Evolutionary conservation across 2,888 invertebrate genomes (phyloP), one percentile per base, ranked within the genome.

Genomic region (Patella caerulea): DNA sequence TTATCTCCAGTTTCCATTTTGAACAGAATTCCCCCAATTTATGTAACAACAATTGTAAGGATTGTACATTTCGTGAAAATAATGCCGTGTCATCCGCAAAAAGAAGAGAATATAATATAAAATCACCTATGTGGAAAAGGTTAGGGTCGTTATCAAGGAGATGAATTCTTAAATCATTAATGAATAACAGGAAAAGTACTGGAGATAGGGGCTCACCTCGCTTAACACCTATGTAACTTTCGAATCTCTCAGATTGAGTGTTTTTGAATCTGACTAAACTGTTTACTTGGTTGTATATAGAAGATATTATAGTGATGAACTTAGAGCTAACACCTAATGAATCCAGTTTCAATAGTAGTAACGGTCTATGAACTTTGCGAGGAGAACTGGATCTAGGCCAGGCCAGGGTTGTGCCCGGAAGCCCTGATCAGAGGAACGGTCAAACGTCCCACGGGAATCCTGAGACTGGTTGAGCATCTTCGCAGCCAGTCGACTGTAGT

Each of bases 11-110:
- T 19, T 65, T 65, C 65, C 65, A n/a, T 11, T 7, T 12, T 7
- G 9, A 9, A 65, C 65, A 65, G 14, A 3, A 65, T 14, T 65
- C 9, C n/a, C 65, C 11, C 19, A 65, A 65, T n/a, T 65, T 2
- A 65, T 65, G 5, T 19, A 65, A 65, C 14, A 65, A 3, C 5
- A 19, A 19, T 11, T 65, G 65, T 12, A 65, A 14, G 7, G 65
- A 65, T 19, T 19, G 9, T 19, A 19, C 65, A n/a, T 9, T 19
- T 3, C 24, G n/a, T 19, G 65, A n/a, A 65, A 65, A 65, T 7
- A 65, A 12, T 19, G 65, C 65, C 19, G 65, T 65, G 24, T 65
- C 65, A 19, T n/a, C 65, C n/a, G 65, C 65, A n/a, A 65, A 65
- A 19, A 65, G 65, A 19, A 65, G n/a, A n/a, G n/a, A 19, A 4